Conservation (phyloP, 1,140 invertebrate species). For the Brachionus rotundiformis region DNA sequence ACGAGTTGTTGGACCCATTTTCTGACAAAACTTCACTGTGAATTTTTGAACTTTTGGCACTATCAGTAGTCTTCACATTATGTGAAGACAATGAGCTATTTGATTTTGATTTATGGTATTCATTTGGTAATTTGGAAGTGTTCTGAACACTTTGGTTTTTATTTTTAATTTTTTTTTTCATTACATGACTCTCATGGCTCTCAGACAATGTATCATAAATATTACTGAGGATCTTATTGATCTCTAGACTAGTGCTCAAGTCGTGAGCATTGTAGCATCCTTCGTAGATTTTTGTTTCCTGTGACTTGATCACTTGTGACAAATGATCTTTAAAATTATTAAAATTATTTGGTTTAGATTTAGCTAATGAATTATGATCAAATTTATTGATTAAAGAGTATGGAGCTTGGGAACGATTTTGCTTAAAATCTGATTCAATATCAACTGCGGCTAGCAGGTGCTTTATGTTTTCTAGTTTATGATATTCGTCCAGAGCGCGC, state of each 20-base stretch:
- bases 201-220: not conserved
- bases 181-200: not conserved
- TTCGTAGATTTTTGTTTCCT: not conserved
- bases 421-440: not conserved
- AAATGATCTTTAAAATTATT: not conserved
- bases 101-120: not conserved
- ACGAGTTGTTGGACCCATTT: not conserved
- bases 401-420: too few species aligned
- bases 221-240: not conserved
- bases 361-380: not conserved
- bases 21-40: not conserved
- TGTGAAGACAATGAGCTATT: not conserved
- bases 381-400: not conserved
- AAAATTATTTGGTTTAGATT: not conserved
- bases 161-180: not conserved
- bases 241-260: not conserved
- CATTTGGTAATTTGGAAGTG: not conserved
- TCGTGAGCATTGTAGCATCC: conserved; percentile 31
- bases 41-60: not conserved
- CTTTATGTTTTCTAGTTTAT: not conserved
- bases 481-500: not conserved
- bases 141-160: not conserved
- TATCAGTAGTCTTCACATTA: too few species aligned
- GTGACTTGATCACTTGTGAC: not conserved
- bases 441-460: conserved; percentile 7